These are phyloP conservation scores for Panurus biarmicus DNA, from an alignment of 2,113 vertebrate species.

Conservation along the genomic window DNA sequence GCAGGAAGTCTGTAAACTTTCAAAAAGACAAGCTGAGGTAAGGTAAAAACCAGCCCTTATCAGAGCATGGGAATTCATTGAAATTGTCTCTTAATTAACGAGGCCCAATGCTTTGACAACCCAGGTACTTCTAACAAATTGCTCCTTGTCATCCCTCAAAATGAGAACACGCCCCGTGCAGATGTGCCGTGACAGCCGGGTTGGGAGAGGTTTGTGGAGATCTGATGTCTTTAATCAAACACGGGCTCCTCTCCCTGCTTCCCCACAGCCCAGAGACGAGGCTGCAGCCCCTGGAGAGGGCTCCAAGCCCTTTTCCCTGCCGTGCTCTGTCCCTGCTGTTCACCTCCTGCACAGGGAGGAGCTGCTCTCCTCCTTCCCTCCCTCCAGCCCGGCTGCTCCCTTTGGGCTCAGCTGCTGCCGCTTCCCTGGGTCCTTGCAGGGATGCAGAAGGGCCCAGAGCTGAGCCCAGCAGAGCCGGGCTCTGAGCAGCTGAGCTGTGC, in stretches of 20 bases:
- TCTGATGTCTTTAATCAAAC: background rate
- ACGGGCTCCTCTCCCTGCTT: background rate
- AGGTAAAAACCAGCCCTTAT: background rate
- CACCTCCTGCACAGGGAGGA: background rate
- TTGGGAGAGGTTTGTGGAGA: background rate
- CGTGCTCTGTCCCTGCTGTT: no score
- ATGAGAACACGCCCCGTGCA: background rate
- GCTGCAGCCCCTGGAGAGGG: background rate
- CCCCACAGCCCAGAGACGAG: background rate
- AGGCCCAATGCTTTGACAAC: background rate
- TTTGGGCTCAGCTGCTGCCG: background rate
- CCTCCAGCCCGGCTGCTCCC: fast-evolving
- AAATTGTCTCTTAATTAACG: background rate
- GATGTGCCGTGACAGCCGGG: background rate
- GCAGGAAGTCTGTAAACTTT: background rate
- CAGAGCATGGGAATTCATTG: background rate
- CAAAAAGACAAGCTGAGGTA: background rate
- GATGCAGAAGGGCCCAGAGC: background rate
- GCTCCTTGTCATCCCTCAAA: background rate
- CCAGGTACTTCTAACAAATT: background rate
- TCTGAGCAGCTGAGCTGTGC: no score
- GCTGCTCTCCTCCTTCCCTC: background rate
- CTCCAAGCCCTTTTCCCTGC: background rate
- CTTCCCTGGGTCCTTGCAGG: background rate
- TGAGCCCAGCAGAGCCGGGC: no score